Conservation (phyloP, 2,113 vertebrate genomes). For the Martes martes region DNA sequence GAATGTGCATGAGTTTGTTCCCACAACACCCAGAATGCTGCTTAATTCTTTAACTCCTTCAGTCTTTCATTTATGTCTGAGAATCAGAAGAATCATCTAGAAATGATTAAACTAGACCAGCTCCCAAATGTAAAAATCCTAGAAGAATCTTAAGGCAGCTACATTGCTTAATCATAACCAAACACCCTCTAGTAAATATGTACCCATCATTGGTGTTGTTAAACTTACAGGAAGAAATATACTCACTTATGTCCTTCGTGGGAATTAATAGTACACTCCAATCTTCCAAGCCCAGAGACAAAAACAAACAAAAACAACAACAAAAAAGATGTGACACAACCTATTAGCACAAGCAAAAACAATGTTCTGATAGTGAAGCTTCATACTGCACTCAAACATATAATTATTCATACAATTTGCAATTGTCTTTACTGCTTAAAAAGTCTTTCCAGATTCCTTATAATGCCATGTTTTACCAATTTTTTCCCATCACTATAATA, state of each 20-base stretch:
- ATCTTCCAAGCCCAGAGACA: conserved; percentile 65
- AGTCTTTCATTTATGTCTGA: not conserved
- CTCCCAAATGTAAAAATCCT: not conserved
- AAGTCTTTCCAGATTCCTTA: conserved; percentile 1
- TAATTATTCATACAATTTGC: conserved; percentile 9
- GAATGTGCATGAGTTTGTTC: not conserved
- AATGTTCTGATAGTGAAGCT: conserved; percentile 22
- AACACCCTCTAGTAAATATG: not conserved
- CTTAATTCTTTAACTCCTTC: not conserved
- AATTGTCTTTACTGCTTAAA: not conserved
- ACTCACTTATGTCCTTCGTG: conserved; percentile 29
- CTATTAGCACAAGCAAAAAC: conserved; percentile 55
- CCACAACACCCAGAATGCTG: not conserved
- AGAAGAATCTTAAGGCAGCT: not conserved
- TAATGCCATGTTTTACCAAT: not conserved
- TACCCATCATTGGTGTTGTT: not conserved
- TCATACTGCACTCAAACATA: not conserved
- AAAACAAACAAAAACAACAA: conserved; percentile 42
- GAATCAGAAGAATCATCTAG: conserved; percentile 24
- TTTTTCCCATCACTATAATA: not conserved
- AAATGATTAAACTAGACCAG: not conserved
- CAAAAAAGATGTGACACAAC: conserved; percentile 28
- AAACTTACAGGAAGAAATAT: conserved; percentile 37
- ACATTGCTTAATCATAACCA: not conserved
- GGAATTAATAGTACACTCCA: conserved; percentile 57